phyloP scores from a whole-genome alignment of 1,140 invertebrate species.

The Hestina assimilis region DNA sequence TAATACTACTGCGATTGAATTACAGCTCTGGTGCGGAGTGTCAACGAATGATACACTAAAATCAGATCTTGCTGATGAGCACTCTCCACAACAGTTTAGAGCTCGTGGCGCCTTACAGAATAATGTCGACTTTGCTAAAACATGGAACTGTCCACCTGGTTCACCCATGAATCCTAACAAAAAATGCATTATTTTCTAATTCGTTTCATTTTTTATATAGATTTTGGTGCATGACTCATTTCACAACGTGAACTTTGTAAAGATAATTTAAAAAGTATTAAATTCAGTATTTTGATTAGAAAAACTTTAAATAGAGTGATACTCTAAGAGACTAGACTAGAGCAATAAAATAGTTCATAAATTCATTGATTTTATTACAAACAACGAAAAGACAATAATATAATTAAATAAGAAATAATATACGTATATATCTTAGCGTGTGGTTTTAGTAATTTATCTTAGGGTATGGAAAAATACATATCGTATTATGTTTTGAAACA shows the following conservation, averaged over 20 bases:
- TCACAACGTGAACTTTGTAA: too few relatives aligned
- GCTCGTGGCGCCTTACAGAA: constrained; percentile 91
- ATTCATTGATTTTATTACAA: constrained; percentile 26
- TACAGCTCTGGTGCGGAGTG: constrained; percentile 88
- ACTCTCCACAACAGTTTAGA: constrained; percentile 86
- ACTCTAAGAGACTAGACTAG: too few relatives aligned
- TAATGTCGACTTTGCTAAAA: constrained; percentile 89
- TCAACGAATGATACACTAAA: constrained; percentile 81
- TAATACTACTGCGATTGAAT: constrained; percentile 10
- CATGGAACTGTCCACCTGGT: constrained; percentile 87
- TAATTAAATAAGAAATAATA: constrained; percentile 16
- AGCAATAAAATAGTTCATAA: constrained; percentile 4
- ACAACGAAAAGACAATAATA: constrained; percentile 26
- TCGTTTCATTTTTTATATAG: too few relatives aligned
- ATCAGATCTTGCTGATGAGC: constrained; percentile 85
- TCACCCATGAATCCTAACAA: constrained; percentile 91
- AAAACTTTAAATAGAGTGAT: neutral
- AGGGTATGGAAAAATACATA: neutral
- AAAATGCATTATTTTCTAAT: constrained; percentile 84
- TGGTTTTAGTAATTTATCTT: constrained; percentile 6
- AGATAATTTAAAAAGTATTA: too few relatives aligned
- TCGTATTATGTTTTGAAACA: neutral
- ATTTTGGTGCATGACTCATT: neutral
- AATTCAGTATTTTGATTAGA: too few relatives aligned
- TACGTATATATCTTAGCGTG: constrained; percentile 1